These are phyloP conservation scores for Neolamprologus cancellatus DNA, from an alignment of 2,113 vertebrate genomes.

Conservation along the genomic window DNA sequence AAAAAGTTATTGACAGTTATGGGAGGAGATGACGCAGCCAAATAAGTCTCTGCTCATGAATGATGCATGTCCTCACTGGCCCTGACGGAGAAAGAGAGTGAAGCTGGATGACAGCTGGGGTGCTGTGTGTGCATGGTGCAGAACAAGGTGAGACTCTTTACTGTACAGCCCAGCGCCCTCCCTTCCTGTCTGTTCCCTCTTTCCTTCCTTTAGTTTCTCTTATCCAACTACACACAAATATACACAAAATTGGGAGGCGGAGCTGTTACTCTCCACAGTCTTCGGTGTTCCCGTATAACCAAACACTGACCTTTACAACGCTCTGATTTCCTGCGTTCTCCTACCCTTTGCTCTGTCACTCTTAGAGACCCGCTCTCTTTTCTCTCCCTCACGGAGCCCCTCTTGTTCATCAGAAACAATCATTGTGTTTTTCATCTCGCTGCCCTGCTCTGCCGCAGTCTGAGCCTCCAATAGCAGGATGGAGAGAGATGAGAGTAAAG, in stretches of 20 bases:
- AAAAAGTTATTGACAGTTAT: conserved; percentile 46
- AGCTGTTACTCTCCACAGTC: conserved; percentile 19
- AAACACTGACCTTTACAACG: conserved; percentile 49
- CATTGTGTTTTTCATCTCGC: conserved; percentile 70
- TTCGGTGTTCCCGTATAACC: neutral
- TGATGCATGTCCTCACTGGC: conserved; percentile 52
- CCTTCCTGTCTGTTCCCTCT: neutral
- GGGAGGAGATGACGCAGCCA: conserved; percentile 53
- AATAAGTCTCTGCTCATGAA: conserved; percentile 62
- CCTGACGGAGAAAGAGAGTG: conserved; percentile 41
- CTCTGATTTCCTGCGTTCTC: neutral
- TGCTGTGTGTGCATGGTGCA: conserved; percentile 68
- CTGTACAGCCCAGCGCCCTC: neutral
- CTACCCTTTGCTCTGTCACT: neutral
- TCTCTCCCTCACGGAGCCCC: conserved; percentile 14
- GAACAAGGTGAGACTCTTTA: conserved; percentile 64
- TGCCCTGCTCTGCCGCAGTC: conserved; percentile 67
- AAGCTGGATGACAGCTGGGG: conserved; percentile 52
- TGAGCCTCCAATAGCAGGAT: conserved; percentile 38
- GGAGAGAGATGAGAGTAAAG: neutral
- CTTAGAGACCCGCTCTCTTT: neutral
- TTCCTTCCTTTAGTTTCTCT: neutral
- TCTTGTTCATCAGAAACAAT: conserved; percentile 70
- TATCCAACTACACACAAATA: neutral
- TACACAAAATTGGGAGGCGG: conserved; percentile 3